Conservation (phyloP, 2,113 vertebrate genomes). For the Vulpes lagopus region DNA sequence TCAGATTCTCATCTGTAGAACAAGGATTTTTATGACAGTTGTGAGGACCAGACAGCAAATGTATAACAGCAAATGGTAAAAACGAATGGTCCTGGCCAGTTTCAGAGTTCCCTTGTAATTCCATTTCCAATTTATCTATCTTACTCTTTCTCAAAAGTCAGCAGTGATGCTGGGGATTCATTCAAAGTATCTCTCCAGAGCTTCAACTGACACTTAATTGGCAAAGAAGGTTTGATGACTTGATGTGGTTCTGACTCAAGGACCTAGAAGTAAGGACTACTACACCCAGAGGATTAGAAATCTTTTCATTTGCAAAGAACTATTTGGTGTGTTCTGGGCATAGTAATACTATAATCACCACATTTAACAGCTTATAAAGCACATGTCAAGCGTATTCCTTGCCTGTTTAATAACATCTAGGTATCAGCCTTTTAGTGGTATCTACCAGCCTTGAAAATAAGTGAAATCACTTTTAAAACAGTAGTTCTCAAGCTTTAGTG, state of each 20-base stretch:
- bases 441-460: constrained; percentile 14
- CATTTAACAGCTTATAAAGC: constrained; percentile 51
- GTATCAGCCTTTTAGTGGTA: constrained; percentile 9
- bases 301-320: background rate
- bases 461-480: constrained; percentile 41
- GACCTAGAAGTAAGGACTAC: background rate
- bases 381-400: background rate
- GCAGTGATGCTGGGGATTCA: background rate
- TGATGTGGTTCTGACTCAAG: background rate
- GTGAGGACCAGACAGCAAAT: background rate
- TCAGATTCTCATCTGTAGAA: constrained; percentile 10
- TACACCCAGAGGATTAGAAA: background rate
- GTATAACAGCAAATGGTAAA: background rate
- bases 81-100: background rate
- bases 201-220: background rate
- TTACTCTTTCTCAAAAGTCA: constrained; percentile 7
- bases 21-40: background rate
- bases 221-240: background rate
- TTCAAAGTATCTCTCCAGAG: background rate
- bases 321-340: constrained; percentile 18
- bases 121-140: background rate
- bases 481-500: background rate
- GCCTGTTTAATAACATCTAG: background rate
- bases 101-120: background rate
- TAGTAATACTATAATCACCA: background rate